These are phyloP conservation scores for Meteorus cinctellus DNA, from an alignment of 2,888 invertebrate species.

Conservation along the genomic window DNA sequence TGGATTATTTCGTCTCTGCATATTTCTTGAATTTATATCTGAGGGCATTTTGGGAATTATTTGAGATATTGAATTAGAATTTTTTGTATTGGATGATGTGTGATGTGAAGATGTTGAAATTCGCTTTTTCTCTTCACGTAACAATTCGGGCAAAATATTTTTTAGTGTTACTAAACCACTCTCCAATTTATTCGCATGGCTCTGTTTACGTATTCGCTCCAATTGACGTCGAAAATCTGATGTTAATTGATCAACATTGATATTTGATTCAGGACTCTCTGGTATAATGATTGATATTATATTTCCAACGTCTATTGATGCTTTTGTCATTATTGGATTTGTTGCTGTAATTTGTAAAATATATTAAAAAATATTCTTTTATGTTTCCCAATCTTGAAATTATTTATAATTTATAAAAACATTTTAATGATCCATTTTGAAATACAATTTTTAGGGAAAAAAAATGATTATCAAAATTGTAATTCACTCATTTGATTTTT, in stretches of 20 bases:
- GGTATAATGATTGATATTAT: constrained; percentile 53
- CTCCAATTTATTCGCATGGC: constrained; percentile 48
- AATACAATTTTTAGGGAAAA: too few relatives aligned
- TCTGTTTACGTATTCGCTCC: constrained; percentile 48
- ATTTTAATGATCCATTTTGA: too few relatives aligned
- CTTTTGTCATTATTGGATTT: constrained; percentile 48
- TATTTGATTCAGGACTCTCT: constrained; percentile 49
- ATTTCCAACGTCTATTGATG: constrained; percentile 51
- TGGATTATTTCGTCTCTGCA: neutral
- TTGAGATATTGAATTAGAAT: constrained; percentile 13
- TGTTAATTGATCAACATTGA: constrained; percentile 51
- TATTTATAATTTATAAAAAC: too few relatives aligned
- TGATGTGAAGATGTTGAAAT: constrained; percentile 43
- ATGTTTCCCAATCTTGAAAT: too few relatives aligned
- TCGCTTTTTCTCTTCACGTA: constrained; percentile 48
- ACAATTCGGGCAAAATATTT: constrained; percentile 47
- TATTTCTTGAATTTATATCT: neutral
- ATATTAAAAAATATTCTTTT: neutral
- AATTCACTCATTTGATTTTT: too few relatives aligned
- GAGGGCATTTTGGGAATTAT: neutral
- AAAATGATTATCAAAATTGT: too few relatives aligned
- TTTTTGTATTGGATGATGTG: constrained; percentile 38
- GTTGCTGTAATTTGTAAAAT: constrained; percentile 29
- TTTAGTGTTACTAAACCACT: constrained; percentile 48
- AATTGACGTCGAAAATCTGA: constrained; percentile 50